Conservation (phyloP, 2,113 vertebrate genomes). For the Pionites leucogaster region DNA sequence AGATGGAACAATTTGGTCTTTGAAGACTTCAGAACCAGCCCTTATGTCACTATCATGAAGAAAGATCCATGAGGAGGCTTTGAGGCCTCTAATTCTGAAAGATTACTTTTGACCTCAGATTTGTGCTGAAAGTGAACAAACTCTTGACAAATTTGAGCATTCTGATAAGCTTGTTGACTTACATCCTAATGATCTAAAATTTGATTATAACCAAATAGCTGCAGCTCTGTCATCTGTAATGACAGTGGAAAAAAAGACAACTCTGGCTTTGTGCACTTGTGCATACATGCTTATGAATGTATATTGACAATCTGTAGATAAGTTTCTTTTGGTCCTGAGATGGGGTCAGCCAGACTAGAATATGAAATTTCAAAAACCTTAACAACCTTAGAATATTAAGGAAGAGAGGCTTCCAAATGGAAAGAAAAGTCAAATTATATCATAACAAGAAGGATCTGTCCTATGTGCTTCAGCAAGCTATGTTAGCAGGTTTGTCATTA, state of each 20-base stretch:
- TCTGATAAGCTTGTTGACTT: background rate
- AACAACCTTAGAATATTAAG: background rate
- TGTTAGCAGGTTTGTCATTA: background rate
- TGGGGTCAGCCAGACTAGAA: background rate
- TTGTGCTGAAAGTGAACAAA: background rate
- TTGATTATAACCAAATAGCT: background rate
- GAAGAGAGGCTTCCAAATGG: background rate
- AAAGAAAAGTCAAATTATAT: background rate
- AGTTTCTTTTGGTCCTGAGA: background rate
- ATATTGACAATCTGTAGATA: background rate
- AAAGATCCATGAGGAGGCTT: background rate
- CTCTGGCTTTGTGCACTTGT: background rate
- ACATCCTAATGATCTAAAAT: background rate
- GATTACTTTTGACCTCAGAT: background rate
- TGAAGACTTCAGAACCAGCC: background rate
- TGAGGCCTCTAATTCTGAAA: background rate
- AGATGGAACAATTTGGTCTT: background rate
- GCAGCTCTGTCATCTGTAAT: background rate
- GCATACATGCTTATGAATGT: background rate
- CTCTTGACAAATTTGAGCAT: background rate
- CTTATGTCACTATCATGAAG: background rate
- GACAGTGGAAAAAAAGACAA: background rate
- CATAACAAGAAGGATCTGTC: background rate
- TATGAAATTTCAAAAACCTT: background rate
- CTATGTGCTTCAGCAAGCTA: background rate